Evolutionary conservation across 2,113 vertebrate species (phyloP).

Genomic region (Glaucomys volans): DNA sequence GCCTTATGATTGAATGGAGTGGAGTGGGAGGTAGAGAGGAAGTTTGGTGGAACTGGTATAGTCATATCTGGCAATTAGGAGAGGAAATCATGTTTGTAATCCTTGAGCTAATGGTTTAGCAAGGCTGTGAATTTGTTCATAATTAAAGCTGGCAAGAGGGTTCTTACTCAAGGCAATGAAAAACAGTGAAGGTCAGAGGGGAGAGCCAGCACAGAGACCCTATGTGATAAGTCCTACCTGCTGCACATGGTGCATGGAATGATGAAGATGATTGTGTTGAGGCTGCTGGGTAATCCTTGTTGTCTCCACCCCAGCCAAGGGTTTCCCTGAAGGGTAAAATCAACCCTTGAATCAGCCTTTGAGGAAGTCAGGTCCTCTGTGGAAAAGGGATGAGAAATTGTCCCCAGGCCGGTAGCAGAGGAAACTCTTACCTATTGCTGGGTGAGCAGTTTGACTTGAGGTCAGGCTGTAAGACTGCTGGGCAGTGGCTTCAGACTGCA

Average conservation of each 20-base stretch:
- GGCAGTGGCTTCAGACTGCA: background rate
- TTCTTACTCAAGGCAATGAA: background rate
- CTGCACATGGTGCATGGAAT: too few species aligned
- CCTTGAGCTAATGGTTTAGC: background rate
- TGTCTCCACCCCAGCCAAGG: too few species aligned
- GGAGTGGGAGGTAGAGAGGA: too few species aligned
- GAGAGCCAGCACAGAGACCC: background rate
- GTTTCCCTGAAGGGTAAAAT: background rate
- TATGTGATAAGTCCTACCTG: background rate
- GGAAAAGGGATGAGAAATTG: background rate
- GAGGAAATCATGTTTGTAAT: background rate
- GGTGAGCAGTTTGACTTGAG: background rate
- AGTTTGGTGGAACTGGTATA: background rate
- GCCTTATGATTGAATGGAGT: background rate
- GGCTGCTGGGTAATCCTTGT: background rate
- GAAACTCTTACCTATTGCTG: too few species aligned
- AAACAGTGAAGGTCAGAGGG: background rate
- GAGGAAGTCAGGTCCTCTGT: background rate
- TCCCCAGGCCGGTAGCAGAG: background rate
- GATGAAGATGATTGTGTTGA: background rate
- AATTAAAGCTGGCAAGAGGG: background rate
- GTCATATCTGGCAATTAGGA: background rate
- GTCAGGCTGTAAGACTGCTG: background rate
- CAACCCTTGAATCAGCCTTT: background rate
- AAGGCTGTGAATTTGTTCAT: background rate